Evolutionary conservation across 2,888 invertebrate genomes (phyloP), one percentile per base, ranked within the genome.

Genomic region (Sinotaia quadrata): DNA sequence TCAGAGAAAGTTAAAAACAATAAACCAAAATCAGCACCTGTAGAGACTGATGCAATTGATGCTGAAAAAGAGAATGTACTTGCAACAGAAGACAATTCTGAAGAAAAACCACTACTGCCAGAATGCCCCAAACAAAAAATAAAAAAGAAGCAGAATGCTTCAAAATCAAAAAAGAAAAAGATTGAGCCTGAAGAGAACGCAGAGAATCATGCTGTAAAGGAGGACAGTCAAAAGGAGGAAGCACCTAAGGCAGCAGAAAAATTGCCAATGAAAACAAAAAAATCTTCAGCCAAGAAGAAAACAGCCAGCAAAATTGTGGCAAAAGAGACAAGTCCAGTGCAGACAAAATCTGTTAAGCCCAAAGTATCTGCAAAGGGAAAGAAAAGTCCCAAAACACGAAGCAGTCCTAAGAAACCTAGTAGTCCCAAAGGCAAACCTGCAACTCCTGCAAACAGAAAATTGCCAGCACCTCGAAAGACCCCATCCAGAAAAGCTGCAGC

Each of bases 141-240:
- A 60, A 67, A 31, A 69, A 67, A 37, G 69, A 73, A 51, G 51
- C 67, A 54, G 29, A 44, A 65, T 12, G 60, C 36, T 41, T 61
- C 72, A 57, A 74, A 60, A 29, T 57, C 61, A 58, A 61, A 68
- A 49, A 69, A 71, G 60, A 49, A 66, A 59, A 71, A 68, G 54
- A 56, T 57, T 34, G 68, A 68, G 57, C 63, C 69, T 49, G 36
- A 69, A 44, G 67, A 60, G 7, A 63, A 60, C 34, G 68, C 62
- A 47, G 52, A 37, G 47, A 68, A 68, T 34, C 67, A 67, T 29
- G 69, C 44, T 34, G 65, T 72, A 10, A 73, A 72, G 54, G 77
- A 76, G 41, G 57, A 66, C 31, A 71, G 76, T 41, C 72, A 75
- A 33, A 73, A 74, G 44, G 75, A 74, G 34, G 71, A 75, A 52